Percentiles rank a stretch among this genome's conserved stretches.
These are phyloP conservation scores for Pelosia muscerda DNA, from an alignment of 2,888 invertebrate genomes.

Conservation along the genomic window DNA sequence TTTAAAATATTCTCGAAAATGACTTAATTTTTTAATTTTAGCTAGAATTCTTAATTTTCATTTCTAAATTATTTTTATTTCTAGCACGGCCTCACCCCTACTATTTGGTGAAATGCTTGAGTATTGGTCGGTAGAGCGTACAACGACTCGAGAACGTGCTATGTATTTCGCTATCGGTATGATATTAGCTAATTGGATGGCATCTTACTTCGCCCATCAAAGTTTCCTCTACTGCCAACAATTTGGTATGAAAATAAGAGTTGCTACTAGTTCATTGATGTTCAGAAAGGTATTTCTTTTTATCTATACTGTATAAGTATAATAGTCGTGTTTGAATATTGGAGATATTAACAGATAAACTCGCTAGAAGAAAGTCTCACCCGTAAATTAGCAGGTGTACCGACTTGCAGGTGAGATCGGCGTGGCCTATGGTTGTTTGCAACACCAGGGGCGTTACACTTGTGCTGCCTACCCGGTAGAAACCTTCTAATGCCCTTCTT, in stretches of 20 bases:
- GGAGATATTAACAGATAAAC: no score
- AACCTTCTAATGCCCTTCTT: no score
- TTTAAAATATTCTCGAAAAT: no score
- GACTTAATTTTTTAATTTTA: no score
- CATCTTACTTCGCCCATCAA: constrained; percentile 89
- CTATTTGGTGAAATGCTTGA: constrained; percentile 85
- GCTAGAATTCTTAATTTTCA: background rate
- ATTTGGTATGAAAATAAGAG: constrained; percentile 90
- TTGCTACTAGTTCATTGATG: constrained; percentile 91
- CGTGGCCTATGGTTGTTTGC: no score
- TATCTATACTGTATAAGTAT: no score
- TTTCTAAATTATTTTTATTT: background rate
- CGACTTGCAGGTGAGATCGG: no score
- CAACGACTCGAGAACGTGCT: constrained; percentile 79
- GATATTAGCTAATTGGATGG: constrained; percentile 80
- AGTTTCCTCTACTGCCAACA: constrained; percentile 89
- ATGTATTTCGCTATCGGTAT: constrained; percentile 82
- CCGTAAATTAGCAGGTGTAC: no score
- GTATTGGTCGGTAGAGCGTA: constrained; percentile 85
- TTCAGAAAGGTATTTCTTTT: constrained; percentile 89
- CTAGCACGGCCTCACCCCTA: constrained; percentile 88
- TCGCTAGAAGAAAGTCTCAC: no score
- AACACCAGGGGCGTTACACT: no score
- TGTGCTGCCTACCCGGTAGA: no score
- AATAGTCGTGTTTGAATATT: no score